phyloP scores from a whole-genome alignment of 2,888 invertebrate species.

The Nomada fabriciana region DNA sequence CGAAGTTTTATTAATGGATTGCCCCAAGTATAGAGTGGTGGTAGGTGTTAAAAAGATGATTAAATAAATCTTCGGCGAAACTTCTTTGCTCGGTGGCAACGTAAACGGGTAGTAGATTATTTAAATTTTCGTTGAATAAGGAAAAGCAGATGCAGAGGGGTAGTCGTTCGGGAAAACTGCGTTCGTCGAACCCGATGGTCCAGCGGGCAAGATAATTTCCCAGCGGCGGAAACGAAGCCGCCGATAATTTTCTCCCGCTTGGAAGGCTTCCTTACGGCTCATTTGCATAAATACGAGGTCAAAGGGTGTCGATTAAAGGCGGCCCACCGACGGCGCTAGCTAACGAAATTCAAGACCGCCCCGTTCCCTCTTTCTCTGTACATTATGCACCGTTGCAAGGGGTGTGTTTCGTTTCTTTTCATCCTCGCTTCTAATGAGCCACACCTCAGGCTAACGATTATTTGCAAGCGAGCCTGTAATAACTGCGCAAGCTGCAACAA shows the following conservation, averaged over 20 bases:
- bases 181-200: constrained; percentile 40
- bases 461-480: constrained; percentile 19
- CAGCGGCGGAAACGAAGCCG: constrained; percentile 39
- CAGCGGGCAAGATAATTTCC: constrained; percentile 37
- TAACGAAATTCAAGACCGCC: constrained; percentile 45
- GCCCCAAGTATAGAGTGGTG: no score
- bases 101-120: not conserved
- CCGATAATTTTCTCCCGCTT: constrained; percentile 50
- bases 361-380: not conserved
- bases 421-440: constrained; percentile 17
- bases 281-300: constrained; percentile 57
- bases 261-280: constrained; percentile 42
- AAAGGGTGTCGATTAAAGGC: constrained; percentile 54
- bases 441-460: constrained; percentile 21
- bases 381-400: constrained; percentile 31
- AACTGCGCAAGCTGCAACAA: not conserved
- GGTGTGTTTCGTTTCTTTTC: constrained; percentile 32
- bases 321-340: constrained; percentile 22
- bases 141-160: not conserved
- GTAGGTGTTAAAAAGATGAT: no score
- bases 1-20: no score
- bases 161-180: constrained; percentile 1
- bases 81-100: no score
- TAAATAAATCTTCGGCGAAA: no score
- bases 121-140: not conserved